Evolutionary conservation across 2,113 vertebrate species (phyloP).

Genomic region (Tragelaphus scriptus): DNA sequence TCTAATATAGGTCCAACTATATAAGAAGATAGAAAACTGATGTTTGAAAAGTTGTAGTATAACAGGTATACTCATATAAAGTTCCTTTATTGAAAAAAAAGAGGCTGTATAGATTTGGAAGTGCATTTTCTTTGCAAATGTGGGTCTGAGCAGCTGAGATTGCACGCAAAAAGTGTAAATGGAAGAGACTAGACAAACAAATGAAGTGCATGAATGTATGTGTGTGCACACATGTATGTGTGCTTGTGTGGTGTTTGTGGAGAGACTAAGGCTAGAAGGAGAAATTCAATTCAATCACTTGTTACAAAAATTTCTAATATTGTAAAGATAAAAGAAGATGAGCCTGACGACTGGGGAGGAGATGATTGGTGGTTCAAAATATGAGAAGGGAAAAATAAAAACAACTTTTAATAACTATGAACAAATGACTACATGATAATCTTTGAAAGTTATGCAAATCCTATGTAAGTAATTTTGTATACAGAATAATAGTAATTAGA

Average conservation of each 20-base stretch:
- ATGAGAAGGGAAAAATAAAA: neutral
- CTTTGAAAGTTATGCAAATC: neutral
- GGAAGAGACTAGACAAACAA: neutral
- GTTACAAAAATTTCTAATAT: neutral
- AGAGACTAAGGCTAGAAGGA: neutral
- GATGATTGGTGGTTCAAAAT: neutral
- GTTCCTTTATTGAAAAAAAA: neutral
- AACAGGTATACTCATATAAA: neutral
- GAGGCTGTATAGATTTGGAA: neutral
- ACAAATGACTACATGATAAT: neutral
- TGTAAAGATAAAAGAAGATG: neutral
- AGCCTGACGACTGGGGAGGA: neutral
- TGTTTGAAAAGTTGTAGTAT: neutral
- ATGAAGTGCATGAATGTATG: neutral
- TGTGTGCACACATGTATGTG: neutral
- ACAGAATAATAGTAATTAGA: neutral
- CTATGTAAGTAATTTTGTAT: neutral
- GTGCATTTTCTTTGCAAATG: neutral
- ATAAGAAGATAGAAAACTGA: neutral
- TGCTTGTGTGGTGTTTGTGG: neutral
- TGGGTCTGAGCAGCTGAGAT: neutral
- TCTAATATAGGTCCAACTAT: neutral
- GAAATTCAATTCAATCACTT: neutral
- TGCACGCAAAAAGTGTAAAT: neutral
- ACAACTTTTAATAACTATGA: neutral